Percentiles rank a stretch among this genome's conserved stretches.
Evolutionary conservation across 2,797 vertebrate species (phyloP).

Genomic region (Phrynocephalus forsythii): DNA sequence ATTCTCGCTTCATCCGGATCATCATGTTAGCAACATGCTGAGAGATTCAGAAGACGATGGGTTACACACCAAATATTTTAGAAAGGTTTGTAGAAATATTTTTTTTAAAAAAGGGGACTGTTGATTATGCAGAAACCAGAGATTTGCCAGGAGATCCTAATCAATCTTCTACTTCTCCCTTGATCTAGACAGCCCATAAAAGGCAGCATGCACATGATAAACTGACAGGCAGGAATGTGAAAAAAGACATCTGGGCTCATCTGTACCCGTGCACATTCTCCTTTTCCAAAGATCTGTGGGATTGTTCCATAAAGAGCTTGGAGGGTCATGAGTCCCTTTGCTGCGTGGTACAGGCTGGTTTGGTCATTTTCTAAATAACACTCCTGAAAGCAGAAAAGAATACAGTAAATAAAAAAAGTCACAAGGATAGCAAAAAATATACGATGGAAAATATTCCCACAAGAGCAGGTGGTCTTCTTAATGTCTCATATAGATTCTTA

Average conservation of each 20-base stretch:
- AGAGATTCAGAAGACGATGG: not conserved
- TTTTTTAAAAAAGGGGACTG: too few species aligned
- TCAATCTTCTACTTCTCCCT: not conserved
- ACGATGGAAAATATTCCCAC: not conserved
- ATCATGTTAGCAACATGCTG: constrained; percentile 99
- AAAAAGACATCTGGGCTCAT: not conserved
- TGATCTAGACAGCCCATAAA: not conserved
- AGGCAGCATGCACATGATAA: not conserved
- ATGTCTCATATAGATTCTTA: not conserved
- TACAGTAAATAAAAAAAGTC: not conserved
- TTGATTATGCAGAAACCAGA: too few species aligned
- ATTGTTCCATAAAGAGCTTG: constrained; percentile 97
- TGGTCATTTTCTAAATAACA: constrained; percentile 98
- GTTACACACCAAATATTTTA: not conserved
- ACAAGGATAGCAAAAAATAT: not conserved
- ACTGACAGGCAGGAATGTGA: not conserved
- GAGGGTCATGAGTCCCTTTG: constrained; percentile 96
- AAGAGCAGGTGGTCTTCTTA: not conserved
- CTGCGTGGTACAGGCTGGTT: constrained; percentile 95
- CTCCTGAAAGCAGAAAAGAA: constrained; percentile 81
- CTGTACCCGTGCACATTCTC: constrained; percentile 93
- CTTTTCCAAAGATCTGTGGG: constrained; percentile 97
- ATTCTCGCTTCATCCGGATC: constrained; percentile 97
- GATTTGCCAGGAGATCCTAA: not conserved
- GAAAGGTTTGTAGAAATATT: not conserved